Evolutionary conservation across 2,113 vertebrate species (phyloP).

Genomic region (Ammodytes marinus): DNA sequence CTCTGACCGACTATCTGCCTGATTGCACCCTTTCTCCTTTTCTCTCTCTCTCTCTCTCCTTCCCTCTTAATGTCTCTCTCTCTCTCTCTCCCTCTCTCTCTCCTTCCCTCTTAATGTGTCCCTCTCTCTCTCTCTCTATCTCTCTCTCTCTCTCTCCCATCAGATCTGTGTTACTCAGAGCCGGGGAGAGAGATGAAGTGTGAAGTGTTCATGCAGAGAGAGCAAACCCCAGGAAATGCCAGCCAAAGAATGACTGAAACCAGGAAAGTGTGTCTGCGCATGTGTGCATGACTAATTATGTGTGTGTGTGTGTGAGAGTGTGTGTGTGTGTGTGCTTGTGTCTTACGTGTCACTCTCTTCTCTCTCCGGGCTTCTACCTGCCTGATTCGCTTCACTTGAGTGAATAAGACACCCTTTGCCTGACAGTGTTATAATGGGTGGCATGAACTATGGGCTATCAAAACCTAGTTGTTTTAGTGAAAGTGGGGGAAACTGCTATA

Average conservation of each 20-base stretch:
- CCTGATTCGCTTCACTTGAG: constrained; percentile 62
- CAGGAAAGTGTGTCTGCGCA: constrained; percentile 45
- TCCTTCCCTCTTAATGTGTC: constrained; percentile 14
- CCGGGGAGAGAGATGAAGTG: constrained; percentile 63
- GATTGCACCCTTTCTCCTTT: constrained; percentile 59
- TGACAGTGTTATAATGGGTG: constrained; percentile 54
- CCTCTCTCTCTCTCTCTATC: constrained; percentile 5
- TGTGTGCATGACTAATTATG: constrained; percentile 2
- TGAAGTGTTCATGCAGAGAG: constrained; percentile 71
- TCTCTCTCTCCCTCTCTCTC: constrained; percentile 4
- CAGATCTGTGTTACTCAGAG: constrained; percentile 73
- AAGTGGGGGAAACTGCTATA: constrained; percentile 20
- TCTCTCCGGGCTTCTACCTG: constrained; percentile 55
- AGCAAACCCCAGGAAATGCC: constrained; percentile 72
- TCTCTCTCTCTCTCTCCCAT: constrained; percentile 45
- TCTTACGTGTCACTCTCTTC: constrained; percentile 34
- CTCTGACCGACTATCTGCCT: constrained; percentile 71
- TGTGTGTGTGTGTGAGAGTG: constrained; percentile 21
- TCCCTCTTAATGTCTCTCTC: constrained; percentile 21
- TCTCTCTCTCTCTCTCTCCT: constrained; percentile 10
- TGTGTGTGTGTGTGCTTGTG: constrained; percentile 27
- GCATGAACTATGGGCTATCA: constrained; percentile 47
- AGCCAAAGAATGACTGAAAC: constrained; percentile 71
- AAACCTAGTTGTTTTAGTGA: constrained; percentile 49
- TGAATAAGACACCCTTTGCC: constrained; percentile 26